Conservation (phyloP, 2,797 vertebrate species). For the Characodon lateralis region DNA sequence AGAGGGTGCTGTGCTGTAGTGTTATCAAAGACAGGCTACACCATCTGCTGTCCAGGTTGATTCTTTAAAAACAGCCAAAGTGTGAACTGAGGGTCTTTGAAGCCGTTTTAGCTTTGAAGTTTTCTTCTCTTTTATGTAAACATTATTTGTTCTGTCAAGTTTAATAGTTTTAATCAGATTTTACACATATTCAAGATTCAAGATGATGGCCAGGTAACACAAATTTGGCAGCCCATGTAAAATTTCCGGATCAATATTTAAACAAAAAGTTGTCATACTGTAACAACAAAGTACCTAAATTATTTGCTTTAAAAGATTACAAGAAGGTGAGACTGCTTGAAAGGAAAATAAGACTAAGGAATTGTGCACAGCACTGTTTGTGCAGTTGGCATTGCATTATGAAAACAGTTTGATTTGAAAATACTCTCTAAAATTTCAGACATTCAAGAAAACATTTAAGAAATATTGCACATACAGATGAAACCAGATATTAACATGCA, state of each 20-base stretch:
- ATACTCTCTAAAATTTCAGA: too few relatives aligned
- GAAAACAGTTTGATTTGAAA: too few relatives aligned
- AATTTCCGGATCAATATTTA: neutral
- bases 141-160: constrained; percentile 5
- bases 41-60: constrained; percentile 43
- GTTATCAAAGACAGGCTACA: constrained; percentile 29
- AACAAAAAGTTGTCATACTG: neutral
- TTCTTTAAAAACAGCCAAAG: constrained; percentile 44
- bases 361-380: too few relatives aligned
- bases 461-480: too few relatives aligned
- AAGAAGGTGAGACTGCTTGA: too few relatives aligned
- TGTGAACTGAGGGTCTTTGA: constrained; percentile 12
- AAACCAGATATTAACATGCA: too few relatives aligned
- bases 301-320: too few relatives aligned
- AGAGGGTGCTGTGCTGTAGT: constrained; percentile 48
- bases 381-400: too few relatives aligned
- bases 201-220: neutral
- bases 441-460: too few relatives aligned
- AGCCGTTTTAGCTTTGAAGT: constrained; percentile 22
- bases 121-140: constrained; percentile 9
- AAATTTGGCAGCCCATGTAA: neutral
- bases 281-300: neutral
- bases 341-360: too few relatives aligned
- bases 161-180: constrained; percentile 11
- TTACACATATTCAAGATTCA: neutral